Percentiles rank a stretch among this genome's conserved stretches.
Evolutionary conservation across 1,140 invertebrate genomes (phyloP).

Genomic region (Plodia interpunctella): DNA sequence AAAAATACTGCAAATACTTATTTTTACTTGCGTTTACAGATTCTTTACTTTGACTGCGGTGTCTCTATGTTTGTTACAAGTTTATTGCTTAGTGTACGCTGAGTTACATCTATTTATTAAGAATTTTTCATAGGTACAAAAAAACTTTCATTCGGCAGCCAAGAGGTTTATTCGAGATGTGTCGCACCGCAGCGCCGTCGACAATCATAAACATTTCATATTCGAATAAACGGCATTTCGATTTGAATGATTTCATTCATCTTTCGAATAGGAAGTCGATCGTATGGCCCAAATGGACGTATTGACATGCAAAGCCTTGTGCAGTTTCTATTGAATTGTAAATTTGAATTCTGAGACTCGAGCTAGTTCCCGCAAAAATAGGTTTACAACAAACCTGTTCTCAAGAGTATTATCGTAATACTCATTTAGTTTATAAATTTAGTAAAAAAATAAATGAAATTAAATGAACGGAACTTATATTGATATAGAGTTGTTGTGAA

Average conservation of each 20-base stretch:
- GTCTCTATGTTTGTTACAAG: too few relatives aligned
- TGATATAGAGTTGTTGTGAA: too few relatives aligned
- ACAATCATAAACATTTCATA: not conserved
- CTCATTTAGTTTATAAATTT: too few relatives aligned
- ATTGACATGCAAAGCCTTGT: constrained; percentile 72
- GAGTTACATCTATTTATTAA: too few relatives aligned
- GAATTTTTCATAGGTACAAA: too few relatives aligned
- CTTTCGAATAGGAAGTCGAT: constrained; percentile 66
- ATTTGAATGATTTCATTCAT: constrained; percentile 67
- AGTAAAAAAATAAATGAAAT: too few relatives aligned
- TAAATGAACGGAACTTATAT: too few relatives aligned
- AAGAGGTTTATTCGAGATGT: not conserved
- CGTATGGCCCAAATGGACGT: constrained; percentile 64
- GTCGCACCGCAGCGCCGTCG: not conserved
- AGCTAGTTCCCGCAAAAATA: constrained; percentile 37
- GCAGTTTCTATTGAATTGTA: constrained; percentile 72
- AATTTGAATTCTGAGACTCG: constrained; percentile 51
- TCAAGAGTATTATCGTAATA: not conserved
- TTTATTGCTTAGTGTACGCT: too few relatives aligned
- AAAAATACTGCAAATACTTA: too few relatives aligned
- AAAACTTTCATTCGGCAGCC: not conserved
- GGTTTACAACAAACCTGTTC: constrained; percentile 1
- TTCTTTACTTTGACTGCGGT: too few relatives aligned
- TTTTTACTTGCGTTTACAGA: too few relatives aligned
- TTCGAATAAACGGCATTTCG: constrained; percentile 37